phyloP scores from a whole-genome alignment of 2,888 invertebrate species.

The Calameuta filiformis region DNA sequence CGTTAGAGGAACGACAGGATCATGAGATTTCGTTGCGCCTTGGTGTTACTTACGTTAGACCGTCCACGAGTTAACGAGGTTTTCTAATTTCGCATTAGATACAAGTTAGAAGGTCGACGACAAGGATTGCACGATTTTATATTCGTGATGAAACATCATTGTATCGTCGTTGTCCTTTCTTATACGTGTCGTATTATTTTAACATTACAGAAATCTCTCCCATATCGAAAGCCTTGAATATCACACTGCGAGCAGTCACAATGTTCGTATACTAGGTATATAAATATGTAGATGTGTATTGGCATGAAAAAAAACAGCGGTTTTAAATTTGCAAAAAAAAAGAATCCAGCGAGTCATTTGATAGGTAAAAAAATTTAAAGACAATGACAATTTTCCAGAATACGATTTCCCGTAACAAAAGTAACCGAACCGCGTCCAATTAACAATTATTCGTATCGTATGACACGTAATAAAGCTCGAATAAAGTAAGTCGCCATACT shows the following conservation, averaged over 20 bases:
- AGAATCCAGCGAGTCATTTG: not conserved
- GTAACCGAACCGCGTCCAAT: not conserved
- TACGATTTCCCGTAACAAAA: not conserved
- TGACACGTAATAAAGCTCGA: not conserved
- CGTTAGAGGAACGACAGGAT: conserved; percentile 27
- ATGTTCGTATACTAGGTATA: not conserved
- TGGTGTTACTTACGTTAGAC: not conserved
- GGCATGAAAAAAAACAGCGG: not conserved
- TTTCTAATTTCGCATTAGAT: not conserved
- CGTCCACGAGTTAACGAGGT: not conserved
- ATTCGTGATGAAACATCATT: not conserved
- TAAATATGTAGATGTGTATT: not conserved
- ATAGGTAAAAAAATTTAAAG: not conserved
- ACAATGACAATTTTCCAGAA: not conserved
- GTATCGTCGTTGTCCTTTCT: not conserved
- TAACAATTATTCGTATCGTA: not conserved
- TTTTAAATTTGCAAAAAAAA: not conserved
- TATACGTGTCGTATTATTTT: not conserved
- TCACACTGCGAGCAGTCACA: not conserved
- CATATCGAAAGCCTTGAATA: not conserved
- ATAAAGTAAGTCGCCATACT: not conserved
- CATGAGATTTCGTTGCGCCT: not conserved
- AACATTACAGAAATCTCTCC: not conserved
- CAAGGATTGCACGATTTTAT: not conserved
- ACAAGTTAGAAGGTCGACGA: not conserved